These are phyloP conservation scores for Noctua pronuba DNA, from an alignment of 2,888 invertebrate genomes.

Conservation along the genomic window DNA sequence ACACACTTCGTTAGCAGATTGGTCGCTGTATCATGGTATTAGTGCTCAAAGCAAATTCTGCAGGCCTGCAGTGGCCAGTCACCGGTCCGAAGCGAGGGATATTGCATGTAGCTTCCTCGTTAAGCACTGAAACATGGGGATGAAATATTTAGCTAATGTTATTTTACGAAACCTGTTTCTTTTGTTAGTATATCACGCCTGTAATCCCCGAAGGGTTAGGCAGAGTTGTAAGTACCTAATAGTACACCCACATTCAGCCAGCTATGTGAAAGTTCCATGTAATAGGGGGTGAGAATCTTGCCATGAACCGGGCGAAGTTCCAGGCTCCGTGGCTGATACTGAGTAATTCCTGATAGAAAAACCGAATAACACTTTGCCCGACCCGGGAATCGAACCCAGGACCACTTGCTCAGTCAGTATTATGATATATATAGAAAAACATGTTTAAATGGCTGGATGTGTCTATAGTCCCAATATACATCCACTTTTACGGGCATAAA, in stretches of 20 bases:
- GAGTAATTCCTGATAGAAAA: no score
- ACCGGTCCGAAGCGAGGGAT: slow-evolving; percentile 10
- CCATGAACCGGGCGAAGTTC: no score
- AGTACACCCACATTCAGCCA: no score
- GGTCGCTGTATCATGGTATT: slow-evolving; percentile 54
- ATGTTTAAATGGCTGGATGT: no score
- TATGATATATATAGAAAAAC: background rate
- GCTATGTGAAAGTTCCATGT: no score
- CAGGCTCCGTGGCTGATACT: no score
- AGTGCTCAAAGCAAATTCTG: slow-evolving; percentile 52
- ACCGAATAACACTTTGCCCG: no score
- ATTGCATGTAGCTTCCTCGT: slow-evolving; percentile 5
- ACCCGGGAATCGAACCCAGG: no score
- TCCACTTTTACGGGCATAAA: background rate
- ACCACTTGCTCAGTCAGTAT: no score
- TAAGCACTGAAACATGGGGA: slow-evolving; percentile 9
- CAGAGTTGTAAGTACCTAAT: no score
- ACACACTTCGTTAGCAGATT: slow-evolving; percentile 60
- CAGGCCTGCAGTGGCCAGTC: slow-evolving; percentile 24
- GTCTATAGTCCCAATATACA: background rate
- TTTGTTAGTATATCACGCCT: background rate
- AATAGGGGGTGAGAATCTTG: no score
- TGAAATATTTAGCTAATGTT: background rate
- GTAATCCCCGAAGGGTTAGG: no score
- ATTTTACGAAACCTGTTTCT: background rate